A percentile compares a stretch with the other conserved stretches of the same genome.
Evolutionary conservation across 2,797 vertebrate genomes (phyloP).

Genomic region (Scarus forsteni): DNA sequence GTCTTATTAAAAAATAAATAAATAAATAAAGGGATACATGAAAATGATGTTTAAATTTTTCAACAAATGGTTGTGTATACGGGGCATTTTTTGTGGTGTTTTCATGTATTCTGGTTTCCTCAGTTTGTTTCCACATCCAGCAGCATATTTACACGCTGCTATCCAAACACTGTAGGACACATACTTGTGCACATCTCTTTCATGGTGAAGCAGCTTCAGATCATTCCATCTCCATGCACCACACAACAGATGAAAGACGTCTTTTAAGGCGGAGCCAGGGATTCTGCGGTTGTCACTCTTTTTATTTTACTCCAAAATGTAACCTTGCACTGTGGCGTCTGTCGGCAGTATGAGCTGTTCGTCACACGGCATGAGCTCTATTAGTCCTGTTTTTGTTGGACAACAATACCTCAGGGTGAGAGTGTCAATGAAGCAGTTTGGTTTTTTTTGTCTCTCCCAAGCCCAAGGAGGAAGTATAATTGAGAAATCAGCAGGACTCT

Average conservation of each 20-base stretch:
- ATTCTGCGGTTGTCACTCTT: constrained; percentile 33
- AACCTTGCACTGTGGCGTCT: constrained; percentile 60
- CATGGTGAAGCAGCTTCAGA: constrained; percentile 20
- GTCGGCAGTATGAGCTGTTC: constrained; percentile 50
- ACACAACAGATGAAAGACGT: constrained; percentile 42
- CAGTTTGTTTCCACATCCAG: constrained; percentile 10
- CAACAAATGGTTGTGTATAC: constrained; percentile 11
- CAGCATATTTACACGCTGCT: constrained; percentile 24
- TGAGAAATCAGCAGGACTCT: constrained; percentile 86
- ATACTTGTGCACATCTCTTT: constrained; percentile 37
- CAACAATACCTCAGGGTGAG: constrained; percentile 67
- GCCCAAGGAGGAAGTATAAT: constrained; percentile 83
- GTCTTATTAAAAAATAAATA: constrained; percentile 4
- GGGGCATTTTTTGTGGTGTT: not conserved
- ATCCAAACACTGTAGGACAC: constrained; percentile 22
- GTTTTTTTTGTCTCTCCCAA: constrained; percentile 72
- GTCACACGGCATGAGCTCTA: constrained; percentile 56
- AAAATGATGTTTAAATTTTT: constrained; percentile 12
- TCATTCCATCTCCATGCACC: constrained; percentile 43
- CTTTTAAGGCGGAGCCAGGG: constrained; percentile 32
- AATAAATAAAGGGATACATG: constrained; percentile 9
- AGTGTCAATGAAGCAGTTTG: constrained; percentile 77
- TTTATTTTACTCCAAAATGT: constrained; percentile 43
- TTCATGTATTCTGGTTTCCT: constrained; percentile 36
- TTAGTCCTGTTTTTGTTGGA: constrained; percentile 68